These are phyloP conservation scores for Leptopilina boulardi DNA, from an alignment of 1,140 invertebrate species.

Conservation along the genomic window DNA sequence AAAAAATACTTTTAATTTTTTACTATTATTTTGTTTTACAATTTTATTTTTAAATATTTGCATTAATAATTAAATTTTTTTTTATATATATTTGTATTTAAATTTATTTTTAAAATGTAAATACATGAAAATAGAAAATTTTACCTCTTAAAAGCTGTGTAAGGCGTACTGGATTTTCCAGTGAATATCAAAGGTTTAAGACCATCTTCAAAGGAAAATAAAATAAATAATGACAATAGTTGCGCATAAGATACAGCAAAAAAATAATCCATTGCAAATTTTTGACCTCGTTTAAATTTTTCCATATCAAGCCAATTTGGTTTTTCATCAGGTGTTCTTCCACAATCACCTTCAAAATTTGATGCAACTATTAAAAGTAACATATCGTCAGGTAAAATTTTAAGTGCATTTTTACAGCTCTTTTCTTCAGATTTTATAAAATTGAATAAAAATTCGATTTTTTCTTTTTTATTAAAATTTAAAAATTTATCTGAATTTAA, in stretches of 20 bases:
- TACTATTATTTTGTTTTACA: no score
- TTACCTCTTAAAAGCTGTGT: constrained; percentile 84
- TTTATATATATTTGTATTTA: no score
- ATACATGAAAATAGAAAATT: constrained; percentile 70
- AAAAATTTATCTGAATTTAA: no score
- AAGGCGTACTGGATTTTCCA: constrained; percentile 79
- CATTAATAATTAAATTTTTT: neutral
- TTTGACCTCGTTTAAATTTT: constrained; percentile 79
- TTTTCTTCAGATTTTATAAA: neutral
- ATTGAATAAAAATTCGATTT: neutral
- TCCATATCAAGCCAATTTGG: constrained; percentile 67
- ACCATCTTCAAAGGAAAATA: constrained; percentile 81
- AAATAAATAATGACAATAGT: constrained; percentile 79
- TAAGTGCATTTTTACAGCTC: neutral
- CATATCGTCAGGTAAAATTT: neutral
- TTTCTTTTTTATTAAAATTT: neutral
- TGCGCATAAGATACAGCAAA: constrained; percentile 79
- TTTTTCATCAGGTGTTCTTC: constrained; percentile 36
- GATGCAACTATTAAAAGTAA: neutral
- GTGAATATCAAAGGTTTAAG: constrained; percentile 81
- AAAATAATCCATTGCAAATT: constrained; percentile 79
- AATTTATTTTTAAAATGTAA: no score
- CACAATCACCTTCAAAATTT: constrained; percentile 54
- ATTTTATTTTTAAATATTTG: no score
- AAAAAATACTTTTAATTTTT: no score